Evolutionary conservation across 2,888 invertebrate genomes (phyloP).

Genomic region (Chironomus tentans): DNA sequence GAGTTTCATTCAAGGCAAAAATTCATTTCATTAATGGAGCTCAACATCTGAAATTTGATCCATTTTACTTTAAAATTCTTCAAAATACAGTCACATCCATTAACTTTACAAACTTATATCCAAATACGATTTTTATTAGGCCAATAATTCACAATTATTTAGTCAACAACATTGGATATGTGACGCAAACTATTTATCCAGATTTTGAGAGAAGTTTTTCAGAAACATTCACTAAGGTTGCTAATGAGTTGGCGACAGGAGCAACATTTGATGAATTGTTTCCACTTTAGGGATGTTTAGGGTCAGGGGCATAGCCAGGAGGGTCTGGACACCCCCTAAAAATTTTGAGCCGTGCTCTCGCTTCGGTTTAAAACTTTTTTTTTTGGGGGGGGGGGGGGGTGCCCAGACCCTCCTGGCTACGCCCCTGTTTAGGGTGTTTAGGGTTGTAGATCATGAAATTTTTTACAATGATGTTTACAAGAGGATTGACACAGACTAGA

Average conservation of each 20-base stretch:
- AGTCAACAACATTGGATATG: not conserved
- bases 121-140: not conserved
- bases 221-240: not conserved
- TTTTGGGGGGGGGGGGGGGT: too few relatives aligned
- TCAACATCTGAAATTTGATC: not conserved
- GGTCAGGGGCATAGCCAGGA: too few relatives aligned
- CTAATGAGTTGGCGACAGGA: not conserved
- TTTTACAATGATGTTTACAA: too few relatives aligned
- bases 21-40: not conserved
- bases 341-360: too few relatives aligned
- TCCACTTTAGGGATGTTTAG: not conserved
- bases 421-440: too few relatives aligned
- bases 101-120: not conserved
- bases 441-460: too few relatives aligned
- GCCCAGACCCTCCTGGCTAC: too few relatives aligned
- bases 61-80: not conserved
- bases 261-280: not conserved
- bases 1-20: not conserved
- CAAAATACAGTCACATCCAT: not conserved
- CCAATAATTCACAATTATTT: not conserved
- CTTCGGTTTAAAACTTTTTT: too few relatives aligned
- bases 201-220: not conserved
- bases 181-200: not conserved
- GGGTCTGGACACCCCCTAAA: too few relatives aligned
- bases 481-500: too few relatives aligned